Conservation (phyloP, 2,888 invertebrate species). For the Drosophila demipolita region DNA sequence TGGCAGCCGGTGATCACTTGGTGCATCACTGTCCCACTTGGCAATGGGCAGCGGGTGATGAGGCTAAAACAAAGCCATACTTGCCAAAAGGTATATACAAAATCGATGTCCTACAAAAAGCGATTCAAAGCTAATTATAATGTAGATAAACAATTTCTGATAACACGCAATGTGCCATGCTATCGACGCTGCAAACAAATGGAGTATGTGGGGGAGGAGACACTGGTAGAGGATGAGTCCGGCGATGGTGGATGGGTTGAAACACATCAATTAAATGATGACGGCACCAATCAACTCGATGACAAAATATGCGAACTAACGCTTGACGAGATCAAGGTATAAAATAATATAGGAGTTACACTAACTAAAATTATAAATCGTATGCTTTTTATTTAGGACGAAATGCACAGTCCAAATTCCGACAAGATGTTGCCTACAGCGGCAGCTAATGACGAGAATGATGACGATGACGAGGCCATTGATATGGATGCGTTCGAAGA, state of each 20-base stretch:
- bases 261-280: slow-evolving; percentile 93
- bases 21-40: slow-evolving; percentile 99
- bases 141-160: slow-evolving; percentile 96
- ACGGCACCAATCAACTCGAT: slow-evolving; percentile 88
- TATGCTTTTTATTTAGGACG: slow-evolving; percentile 58
- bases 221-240: slow-evolving; percentile 93
- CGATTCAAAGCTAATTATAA: slow-evolving; percentile 15
- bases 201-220: slow-evolving; percentile 89
- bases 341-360: not conserved
- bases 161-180: slow-evolving; percentile 99
- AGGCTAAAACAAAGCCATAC: slow-evolving; percentile 94
- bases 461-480: slow-evolving; percentile 96
- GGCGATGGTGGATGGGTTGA: slow-evolving; percentile 99
- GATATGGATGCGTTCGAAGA: slow-evolving; percentile 99
- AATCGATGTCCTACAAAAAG: not conserved
- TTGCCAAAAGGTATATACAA: slow-evolving; percentile 88
- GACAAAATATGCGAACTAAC: slow-evolving; percentile 92
- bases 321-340: slow-evolving; percentile 88
- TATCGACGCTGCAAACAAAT: slow-evolving; percentile 96
- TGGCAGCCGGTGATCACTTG: slow-evolving; percentile 98
- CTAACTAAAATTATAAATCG: not conserved
- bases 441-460: slow-evolving; percentile 87
- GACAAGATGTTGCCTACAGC: slow-evolving; percentile 81
- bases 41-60: slow-evolving; percentile 98
- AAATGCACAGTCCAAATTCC: slow-evolving; percentile 76